Evolutionary conservation across 2,113 vertebrate species (phyloP), one percentile per base, ranked within the genome.

Genomic region (Tonatia bakeri): DNA sequence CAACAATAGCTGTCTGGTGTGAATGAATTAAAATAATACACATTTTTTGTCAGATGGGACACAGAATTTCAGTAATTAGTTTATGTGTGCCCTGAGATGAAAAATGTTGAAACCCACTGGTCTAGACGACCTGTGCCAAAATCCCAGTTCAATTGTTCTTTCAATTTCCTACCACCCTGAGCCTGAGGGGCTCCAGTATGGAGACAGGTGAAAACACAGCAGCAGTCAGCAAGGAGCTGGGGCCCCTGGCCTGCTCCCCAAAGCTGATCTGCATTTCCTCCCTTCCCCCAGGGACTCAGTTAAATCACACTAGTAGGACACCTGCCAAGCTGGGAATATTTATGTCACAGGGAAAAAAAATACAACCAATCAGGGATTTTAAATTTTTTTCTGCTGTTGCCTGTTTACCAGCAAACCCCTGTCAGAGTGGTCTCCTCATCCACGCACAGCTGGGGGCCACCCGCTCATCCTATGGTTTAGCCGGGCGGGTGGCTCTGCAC

Each of bases 241-340:
- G 26, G 31, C 36, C 24, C 6, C 12, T 70, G 1, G 1, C 1
- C 5, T 40, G 61, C n/a, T 73, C 7, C 5, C 7, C 43, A 10
- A 22, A 22, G 26, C 28, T 59, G 22, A 50, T 16, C 59, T 4
- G 0, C 24, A 61, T 12, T 4, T 28, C 12, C 82, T 67, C 38
- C 11, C 45, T 4, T 3, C 36, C 22, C 5, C 5, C 31, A 7
- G 10, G 40, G 7, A 3, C 26, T 77, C 83, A 56, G 14, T 16
- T 45, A 13, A 3, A 22, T 82, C 54, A 31, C 14, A 2, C 10
- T n/a, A 24, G 19, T 7, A 26, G 2, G 33, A 59, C 15, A 33
- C 36, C 81, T 33, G 10, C 13, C 22, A 54, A 28, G 16, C 15
- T 40, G 61, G 69, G 24, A 61, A 22, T 59, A 56, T 45, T 65